phyloP scores from a whole-genome alignment of 2,797 vertebrate genomes.

The Sebastes vulpes region DNA sequence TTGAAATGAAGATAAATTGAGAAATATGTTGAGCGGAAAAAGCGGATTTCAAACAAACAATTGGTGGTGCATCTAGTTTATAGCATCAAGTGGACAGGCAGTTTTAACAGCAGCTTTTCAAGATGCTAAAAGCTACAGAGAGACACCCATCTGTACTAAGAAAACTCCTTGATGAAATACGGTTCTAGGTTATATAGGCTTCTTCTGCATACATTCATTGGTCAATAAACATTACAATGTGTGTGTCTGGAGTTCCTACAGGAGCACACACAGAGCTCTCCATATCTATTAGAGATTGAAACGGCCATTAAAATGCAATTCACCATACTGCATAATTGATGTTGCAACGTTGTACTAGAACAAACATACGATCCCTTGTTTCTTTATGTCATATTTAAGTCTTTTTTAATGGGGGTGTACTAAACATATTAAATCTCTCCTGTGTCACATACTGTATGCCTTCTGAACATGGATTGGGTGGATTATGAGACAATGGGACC shows the following conservation, averaged over 20 bases:
- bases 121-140: background rate
- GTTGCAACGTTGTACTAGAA: background rate
- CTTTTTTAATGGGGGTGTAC: background rate
- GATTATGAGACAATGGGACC: too few relatives aligned
- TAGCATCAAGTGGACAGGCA: background rate
- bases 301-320: background rate
- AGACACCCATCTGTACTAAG: background rate
- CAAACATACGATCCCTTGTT: background rate
- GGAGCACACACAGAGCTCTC: background rate
- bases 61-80: background rate
- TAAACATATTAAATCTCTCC: background rate
- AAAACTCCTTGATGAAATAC: background rate
- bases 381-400: background rate
- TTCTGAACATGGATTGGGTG: too few relatives aligned
- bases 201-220: background rate
- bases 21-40: background rate
- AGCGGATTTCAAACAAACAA: background rate
- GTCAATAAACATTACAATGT: background rate
- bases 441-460: background rate
- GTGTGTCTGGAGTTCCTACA: too few relatives aligned
- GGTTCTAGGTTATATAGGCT: background rate
- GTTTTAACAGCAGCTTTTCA: background rate
- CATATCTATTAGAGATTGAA: background rate
- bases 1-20: background rate
- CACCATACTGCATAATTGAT: background rate